These are phyloP conservation scores for Nematolebias whitei DNA, from an alignment of 2,113 vertebrate genomes.

Conservation along the genomic window DNA sequence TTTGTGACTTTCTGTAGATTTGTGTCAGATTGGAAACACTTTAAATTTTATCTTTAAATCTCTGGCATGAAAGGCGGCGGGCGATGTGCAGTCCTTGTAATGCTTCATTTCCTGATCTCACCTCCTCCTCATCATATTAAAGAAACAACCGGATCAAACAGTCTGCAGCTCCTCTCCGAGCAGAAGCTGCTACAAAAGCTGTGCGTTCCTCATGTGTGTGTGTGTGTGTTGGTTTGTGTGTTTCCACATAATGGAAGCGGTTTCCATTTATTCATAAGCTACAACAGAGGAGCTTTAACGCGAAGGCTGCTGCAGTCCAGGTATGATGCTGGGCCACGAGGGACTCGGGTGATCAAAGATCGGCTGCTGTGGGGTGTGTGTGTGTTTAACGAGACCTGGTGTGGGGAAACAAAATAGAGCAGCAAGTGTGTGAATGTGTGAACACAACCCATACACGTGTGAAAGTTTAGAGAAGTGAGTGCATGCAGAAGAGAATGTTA, in stretches of 20 bases:
- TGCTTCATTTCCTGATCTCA: background rate
- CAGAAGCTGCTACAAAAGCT: background rate
- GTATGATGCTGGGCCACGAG: constrained; percentile 12
- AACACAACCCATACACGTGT: too few relatives aligned
- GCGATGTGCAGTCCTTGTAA: too few relatives aligned
- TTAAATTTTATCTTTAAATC: too few relatives aligned
- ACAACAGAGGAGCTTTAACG: constrained; percentile 17
- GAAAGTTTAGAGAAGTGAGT: too few relatives aligned
- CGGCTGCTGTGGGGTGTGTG: constrained; percentile 1
- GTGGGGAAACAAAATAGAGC: constrained; percentile 2
- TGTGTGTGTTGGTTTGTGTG: background rate
- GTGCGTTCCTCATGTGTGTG: background rate
- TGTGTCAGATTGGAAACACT: too few relatives aligned
- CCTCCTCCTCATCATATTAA: background rate
- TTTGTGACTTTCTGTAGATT: too few relatives aligned
- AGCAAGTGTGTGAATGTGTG: background rate
- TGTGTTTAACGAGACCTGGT: constrained; percentile 5
- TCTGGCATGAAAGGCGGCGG: too few relatives aligned
- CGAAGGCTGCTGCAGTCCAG: constrained; percentile 18
- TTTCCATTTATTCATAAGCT: constrained; percentile 9
- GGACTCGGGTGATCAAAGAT: constrained; percentile 25
- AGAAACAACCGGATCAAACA: constrained; percentile 1
- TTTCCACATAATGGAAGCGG: constrained; percentile 5
- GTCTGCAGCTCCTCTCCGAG: constrained; percentile 5
- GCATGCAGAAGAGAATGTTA: background rate